phyloP scores from a whole-genome alignment of 2,797 vertebrate genomes.

The Sphenopsis melanotis region DNA sequence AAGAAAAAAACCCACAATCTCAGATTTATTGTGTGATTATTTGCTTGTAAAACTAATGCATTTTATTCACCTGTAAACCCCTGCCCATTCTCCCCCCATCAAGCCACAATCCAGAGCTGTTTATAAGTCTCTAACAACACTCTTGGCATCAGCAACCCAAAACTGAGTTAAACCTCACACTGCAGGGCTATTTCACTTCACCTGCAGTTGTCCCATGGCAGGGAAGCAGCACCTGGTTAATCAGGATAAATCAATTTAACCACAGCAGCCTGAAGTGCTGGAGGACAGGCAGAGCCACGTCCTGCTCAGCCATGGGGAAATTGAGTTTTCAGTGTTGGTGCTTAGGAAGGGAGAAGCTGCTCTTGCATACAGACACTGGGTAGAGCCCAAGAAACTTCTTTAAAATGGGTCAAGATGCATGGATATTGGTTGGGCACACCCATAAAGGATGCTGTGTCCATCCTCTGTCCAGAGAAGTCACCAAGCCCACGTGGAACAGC shows the following conservation, averaged over 20 bases:
- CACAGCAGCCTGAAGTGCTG: background rate
- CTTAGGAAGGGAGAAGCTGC: background rate
- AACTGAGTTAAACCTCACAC: background rate
- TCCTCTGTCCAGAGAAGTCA: background rate
- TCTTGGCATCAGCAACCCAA: background rate
- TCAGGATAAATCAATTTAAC: background rate
- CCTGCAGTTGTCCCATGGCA: background rate
- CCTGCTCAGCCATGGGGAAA: background rate
- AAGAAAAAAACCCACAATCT: background rate
- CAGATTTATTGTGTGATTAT: background rate
- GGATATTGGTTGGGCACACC: accelerated
- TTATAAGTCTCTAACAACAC: background rate
- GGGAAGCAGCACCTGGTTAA: accelerated
- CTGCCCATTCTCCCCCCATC: background rate
- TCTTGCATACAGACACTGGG: background rate
- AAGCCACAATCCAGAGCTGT: background rate
- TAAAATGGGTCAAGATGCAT: accelerated
- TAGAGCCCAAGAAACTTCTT: background rate
- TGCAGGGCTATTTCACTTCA: background rate
- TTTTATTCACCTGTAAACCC: slow-evolving; percentile 31
- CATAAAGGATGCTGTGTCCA: background rate
- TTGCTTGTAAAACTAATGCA: background rate
- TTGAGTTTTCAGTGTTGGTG: background rate
- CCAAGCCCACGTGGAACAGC: background rate
- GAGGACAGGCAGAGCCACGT: accelerated